Base-by-base conservation (phyloP, 2,797 vertebrate genomes). In the Pampus argenteus region DNA sequence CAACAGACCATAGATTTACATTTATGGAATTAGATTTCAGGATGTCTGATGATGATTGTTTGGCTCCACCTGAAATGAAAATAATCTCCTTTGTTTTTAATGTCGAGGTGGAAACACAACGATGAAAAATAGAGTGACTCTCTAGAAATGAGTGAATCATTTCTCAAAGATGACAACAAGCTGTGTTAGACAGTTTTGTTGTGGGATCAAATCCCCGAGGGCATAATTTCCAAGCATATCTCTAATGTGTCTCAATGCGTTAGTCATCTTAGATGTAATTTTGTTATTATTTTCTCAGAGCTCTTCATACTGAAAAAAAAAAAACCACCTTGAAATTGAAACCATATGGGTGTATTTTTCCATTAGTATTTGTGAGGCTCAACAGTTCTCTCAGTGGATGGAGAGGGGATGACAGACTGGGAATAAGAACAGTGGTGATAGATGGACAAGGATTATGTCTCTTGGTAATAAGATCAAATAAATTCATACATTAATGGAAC, bases 261-360 rank as follows among this genome's bases (percentile, higher is more conserved):
- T 83, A 47, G 63, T 83, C 69, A 76, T 83, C 50, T 72, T 25
- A 23, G 40, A 47, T 52, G 7, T 72, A 49, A 76, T 78, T 81
- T 69, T 54, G 54, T 85, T 86, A 40, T 83, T 78, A 62, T 81
- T 83, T 84, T 85, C 67, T 77, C 71, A 71, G 51, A 78, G 60
- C 36, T 52, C 40, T 76, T 44, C 40, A 71, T 54, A 64, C 74
- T 76, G 23, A 29, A 67, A 60, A 59, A 67, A 60, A 59, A 76
- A 66, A 85, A 85, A 85, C 84, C 83, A 45, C 68, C 42, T 50
- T 64, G 23, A 74, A 82, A 91, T 67, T 45, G 45, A 83, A 88
- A 80, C 79, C 81, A 88, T 34, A 58, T 82, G 74, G 73, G 6
- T 1, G 5, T 1, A 51, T 56, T 79, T 81, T 82, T 71, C 58